These are phyloP conservation scores for Balaeniceps rex DNA, from an alignment of 2,113 vertebrate genomes.

Conservation along the genomic window DNA sequence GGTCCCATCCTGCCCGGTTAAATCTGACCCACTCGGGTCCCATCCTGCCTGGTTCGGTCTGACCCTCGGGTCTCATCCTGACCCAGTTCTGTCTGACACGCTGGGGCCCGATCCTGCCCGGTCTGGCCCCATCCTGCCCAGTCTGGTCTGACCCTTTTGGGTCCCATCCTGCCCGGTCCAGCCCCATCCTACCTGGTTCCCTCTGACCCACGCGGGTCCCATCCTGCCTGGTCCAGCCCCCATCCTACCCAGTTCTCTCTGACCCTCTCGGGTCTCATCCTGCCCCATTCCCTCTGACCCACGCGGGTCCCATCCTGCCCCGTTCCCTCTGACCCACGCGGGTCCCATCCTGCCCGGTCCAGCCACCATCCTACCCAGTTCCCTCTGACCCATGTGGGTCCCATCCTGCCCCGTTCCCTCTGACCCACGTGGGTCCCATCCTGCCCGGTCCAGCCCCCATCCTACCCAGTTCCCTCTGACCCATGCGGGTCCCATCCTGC, in stretches of 20 bases:
- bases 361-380: accelerated
- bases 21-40: too few species aligned
- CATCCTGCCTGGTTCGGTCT: neutral
- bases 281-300: accelerated
- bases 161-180: neutral
- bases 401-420: too few species aligned
- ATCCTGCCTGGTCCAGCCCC: neutral
- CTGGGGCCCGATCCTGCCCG: too few species aligned
- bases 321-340: accelerated
- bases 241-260: neutral
- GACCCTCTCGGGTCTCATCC: neutral
- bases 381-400: too few species aligned
- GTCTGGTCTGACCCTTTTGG: neutral
- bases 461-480: too few species aligned
- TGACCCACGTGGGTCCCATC: neutral
- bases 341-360: neutral
- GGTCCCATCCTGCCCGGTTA: neutral
- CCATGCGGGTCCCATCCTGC: neutral
- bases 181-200: too few species aligned
- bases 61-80: neutral
- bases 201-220: neutral
- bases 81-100: neutral
- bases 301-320: accelerated
- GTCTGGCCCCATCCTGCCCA: too few species aligned
- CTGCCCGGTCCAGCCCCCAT: too few species aligned